A percentile compares a stretch with the other conserved stretches of the same genome.
Conservation (phyloP, 2,888 invertebrate genomes). For the Pachydiplax longipennis region DNA sequence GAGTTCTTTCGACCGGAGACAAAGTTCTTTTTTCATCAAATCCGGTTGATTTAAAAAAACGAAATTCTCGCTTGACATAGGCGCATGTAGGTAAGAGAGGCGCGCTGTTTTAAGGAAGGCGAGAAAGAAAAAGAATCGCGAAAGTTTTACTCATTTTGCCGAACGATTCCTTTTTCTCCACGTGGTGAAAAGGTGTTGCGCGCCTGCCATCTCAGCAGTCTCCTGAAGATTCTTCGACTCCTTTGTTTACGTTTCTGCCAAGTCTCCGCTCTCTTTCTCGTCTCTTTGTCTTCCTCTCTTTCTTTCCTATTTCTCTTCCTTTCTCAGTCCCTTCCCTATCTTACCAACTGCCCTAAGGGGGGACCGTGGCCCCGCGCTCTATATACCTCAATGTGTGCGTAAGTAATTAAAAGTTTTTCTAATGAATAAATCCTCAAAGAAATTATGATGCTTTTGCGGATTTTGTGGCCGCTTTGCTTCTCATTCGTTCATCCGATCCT, state of each 20-base stretch:
- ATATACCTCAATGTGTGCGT: slow-evolving; percentile 45
- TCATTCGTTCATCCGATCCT: neutral
- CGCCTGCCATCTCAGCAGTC: neutral
- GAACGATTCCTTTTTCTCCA: neutral
- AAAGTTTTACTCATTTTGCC: neutral
- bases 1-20: neutral
- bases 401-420: slow-evolving; percentile 47
- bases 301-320: neutral
- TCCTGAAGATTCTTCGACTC: slow-evolving; percentile 27
- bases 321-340: neutral
- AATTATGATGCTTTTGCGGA: slow-evolving; percentile 27
- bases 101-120: neutral
- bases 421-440: slow-evolving; percentile 44
- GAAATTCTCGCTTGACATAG: neutral
- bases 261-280: neutral
- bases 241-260: slow-evolving; percentile 2
- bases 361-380: slow-evolving; percentile 26
- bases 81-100: neutral
- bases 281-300: neutral
- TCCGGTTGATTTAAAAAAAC: neutral
- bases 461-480: neutral
- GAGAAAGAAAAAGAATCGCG: neutral
- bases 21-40: neutral
- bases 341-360: slow-evolving; percentile 12
- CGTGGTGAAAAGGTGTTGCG: slow-evolving; percentile 33